Conservation (phyloP, 2,113 vertebrate genomes). For the Protobothrops mucrosquamatus region DNA sequence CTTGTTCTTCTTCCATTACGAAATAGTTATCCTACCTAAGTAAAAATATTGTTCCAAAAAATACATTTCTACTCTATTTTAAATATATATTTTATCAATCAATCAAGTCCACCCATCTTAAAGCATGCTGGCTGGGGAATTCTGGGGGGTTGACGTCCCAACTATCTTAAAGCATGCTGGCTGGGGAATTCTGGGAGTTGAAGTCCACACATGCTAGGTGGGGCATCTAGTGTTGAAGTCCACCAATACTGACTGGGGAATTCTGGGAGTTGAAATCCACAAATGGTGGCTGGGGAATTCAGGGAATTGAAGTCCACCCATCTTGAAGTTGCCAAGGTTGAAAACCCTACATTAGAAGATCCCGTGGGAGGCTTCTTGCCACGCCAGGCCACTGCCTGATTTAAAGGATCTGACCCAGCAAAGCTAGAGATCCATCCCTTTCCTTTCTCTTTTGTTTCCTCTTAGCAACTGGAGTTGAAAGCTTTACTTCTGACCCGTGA, state of each 20-base stretch:
- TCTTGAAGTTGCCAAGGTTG: background rate
- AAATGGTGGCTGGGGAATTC: background rate
- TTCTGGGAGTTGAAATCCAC: background rate
- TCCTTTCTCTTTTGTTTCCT: fast-evolving
- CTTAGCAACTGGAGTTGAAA: constrained; percentile 39
- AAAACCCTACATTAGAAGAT: background rate
- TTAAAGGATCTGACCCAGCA: background rate
- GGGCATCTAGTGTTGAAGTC: too few relatives aligned
- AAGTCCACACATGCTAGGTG: too few relatives aligned
- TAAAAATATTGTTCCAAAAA: too few relatives aligned
- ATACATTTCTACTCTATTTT: too few relatives aligned
- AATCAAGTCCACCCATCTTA: background rate
- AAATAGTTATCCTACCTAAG: too few relatives aligned
- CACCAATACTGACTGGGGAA: background rate
- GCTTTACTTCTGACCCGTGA: constrained; percentile 70
- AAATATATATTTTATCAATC: too few relatives aligned
- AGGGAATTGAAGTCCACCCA: background rate
- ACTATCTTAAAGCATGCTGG: too few relatives aligned
- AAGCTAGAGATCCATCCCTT: background rate
- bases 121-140: too few relatives aligned
- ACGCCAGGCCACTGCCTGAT: background rate
- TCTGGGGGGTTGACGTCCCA: too few relatives aligned
- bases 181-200: too few relatives aligned
- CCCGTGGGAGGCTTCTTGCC: background rate
- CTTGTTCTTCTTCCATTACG: too few relatives aligned